Conservation (phyloP, 2,888 invertebrate species). For the Eilema sororculum region DNA sequence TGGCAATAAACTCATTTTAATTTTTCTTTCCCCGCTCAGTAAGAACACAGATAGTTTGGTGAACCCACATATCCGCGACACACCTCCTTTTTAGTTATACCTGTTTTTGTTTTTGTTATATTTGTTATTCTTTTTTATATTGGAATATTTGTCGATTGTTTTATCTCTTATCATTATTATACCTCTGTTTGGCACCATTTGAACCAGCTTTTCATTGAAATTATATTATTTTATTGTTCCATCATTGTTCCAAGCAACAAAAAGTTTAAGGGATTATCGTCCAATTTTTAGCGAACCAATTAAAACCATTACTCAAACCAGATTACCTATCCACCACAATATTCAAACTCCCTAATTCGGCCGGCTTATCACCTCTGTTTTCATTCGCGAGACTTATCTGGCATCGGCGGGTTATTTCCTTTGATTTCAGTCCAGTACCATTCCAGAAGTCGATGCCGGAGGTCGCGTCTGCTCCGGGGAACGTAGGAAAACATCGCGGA, state of each 20-base stretch:
- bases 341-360: slow-evolving; percentile 23
- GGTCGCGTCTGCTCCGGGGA: slow-evolving; percentile 29
- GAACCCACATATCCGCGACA: too few relatives aligned
- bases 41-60: too few relatives aligned
- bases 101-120: too few relatives aligned
- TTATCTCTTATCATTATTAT: too few relatives aligned
- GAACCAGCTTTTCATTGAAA: too few relatives aligned
- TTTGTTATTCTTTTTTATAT: too few relatives aligned
- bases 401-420: slow-evolving; percentile 52
- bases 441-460: slow-evolving; percentile 14
- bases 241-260: background rate
- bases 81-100: too few relatives aligned
- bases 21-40: too few relatives aligned
- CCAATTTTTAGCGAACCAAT: background rate
- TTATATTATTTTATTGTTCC: too few relatives aligned
- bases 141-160: too few relatives aligned
- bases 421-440: slow-evolving; percentile 25
- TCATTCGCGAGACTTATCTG: slow-evolving; percentile 29
- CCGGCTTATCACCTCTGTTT: slow-evolving; percentile 30
- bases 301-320: slow-evolving; percentile 13
- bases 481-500: slow-evolving; percentile 44
- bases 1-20: too few relatives aligned
- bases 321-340: background rate
- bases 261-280: background rate
- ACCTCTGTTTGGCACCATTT: too few relatives aligned